These are phyloP conservation scores for Lutjanus campechanus DNA, from an alignment of 2,797 vertebrate genomes.

Conservation along the genomic window DNA sequence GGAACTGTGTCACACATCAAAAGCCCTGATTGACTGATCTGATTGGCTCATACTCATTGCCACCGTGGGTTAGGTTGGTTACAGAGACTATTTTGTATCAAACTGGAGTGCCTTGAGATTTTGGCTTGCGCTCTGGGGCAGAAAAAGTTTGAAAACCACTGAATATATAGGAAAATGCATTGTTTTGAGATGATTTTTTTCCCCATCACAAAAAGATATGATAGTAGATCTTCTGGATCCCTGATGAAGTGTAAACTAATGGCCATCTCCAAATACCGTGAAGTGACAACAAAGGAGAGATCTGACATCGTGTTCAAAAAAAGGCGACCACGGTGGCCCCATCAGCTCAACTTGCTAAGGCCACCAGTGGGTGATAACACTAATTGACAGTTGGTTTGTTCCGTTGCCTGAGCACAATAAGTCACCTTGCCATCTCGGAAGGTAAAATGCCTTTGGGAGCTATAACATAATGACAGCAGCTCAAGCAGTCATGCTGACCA, in stretches of 20 bases:
- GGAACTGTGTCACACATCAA: too few relatives aligned
- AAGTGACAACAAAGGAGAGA: conserved; percentile 1
- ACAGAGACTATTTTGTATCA: too few relatives aligned
- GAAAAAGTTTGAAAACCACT: too few relatives aligned
- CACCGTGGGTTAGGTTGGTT: too few relatives aligned
- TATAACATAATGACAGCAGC: conserved; percentile 54
- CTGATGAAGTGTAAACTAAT: not conserved
- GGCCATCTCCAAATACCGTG: not conserved
- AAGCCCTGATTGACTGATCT: too few relatives aligned
- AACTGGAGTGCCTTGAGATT: too few relatives aligned
- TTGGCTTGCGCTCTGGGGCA: too few relatives aligned
- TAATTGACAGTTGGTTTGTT: conserved; percentile 79
- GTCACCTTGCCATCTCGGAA: conserved; percentile 74
- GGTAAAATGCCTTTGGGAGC: conserved; percentile 64
- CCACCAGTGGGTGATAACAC: conserved; percentile 56
- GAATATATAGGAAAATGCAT: too few relatives aligned
- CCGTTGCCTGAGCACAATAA: conserved; percentile 65
- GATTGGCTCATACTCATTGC: too few relatives aligned
- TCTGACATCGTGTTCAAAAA: conserved; percentile 27
- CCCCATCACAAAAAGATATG: not conserved
- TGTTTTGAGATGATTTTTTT: not conserved
- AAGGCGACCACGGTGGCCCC: conserved; percentile 35
- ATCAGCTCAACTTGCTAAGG: conserved; percentile 18
- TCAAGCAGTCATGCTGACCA: conserved; percentile 45
- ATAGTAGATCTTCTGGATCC: not conserved